Evolutionary conservation across 1,140 invertebrate species (phyloP).

Genomic region (Oncopeltus fasciatus): DNA sequence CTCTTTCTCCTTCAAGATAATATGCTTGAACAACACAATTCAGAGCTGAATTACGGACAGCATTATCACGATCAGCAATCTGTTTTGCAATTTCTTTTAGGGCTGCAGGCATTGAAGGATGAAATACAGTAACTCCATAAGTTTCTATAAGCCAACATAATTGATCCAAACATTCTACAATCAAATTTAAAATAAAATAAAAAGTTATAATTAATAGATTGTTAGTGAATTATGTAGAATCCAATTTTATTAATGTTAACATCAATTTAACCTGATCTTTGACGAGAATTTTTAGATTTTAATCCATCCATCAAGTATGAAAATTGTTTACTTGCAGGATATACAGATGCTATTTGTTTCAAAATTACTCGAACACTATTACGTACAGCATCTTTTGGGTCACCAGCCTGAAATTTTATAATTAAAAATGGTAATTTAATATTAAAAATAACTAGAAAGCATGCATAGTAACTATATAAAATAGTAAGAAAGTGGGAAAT

Average conservation of each 20-base stretch:
- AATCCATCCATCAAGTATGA: conserved; percentile 83
- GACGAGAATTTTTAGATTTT: conserved; percentile 91
- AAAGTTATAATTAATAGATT: background rate
- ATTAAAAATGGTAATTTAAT: conserved; percentile 21
- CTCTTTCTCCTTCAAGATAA: conserved; percentile 74
- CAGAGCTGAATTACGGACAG: conserved; percentile 86
- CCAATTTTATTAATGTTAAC: conserved; percentile 1
- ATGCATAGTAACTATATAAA: background rate
- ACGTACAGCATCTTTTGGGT: conserved; percentile 87
- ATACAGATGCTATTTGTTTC: conserved; percentile 70
- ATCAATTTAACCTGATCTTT: conserved; percentile 54
- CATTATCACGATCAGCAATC: conserved; percentile 89
- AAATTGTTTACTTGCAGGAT: conserved; percentile 81
- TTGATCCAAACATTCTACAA: conserved; percentile 79
- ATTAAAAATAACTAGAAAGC: background rate
- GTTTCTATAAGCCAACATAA: conserved; percentile 72
- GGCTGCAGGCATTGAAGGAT: conserved; percentile 47
- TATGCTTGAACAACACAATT: conserved; percentile 88
- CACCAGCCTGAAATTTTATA: conserved; percentile 82
- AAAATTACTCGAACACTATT: conserved; percentile 75
- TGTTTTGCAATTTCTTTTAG: conserved; percentile 81
- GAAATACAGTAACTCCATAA: conserved; percentile 73
- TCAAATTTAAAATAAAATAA: background rate
- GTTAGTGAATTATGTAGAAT: background rate
- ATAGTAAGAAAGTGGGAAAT: conserved; percentile 11